Evolutionary conservation across 92 coral and sea anemone genomes (phyloP).

Genomic region (Muricea muricata): DNA sequence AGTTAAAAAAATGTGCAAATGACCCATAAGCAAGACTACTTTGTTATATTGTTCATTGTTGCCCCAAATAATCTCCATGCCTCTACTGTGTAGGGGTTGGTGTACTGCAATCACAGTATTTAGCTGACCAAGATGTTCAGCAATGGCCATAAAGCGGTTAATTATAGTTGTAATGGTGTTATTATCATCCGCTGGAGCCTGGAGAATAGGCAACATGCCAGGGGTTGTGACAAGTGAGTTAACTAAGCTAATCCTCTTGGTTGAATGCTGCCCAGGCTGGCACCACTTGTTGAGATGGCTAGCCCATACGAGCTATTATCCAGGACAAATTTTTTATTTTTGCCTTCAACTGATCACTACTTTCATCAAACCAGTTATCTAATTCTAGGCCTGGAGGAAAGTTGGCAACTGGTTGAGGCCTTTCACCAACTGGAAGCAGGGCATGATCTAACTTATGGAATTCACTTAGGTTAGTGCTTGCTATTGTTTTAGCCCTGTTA

Average conservation of each 20-base stretch:
- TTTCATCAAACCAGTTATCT: conserved; percentile 28
- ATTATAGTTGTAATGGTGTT: conserved; percentile 19
- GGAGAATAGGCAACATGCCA: conserved; percentile 40
- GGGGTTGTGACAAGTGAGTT: conserved; percentile 28
- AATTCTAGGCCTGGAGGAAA: conserved; percentile 9
- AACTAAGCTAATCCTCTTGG: conserved; percentile 11
- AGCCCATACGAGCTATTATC: conserved; percentile 16
- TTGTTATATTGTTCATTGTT: neutral
- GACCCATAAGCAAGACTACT: conserved; percentile 21
- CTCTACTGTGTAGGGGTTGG: conserved; percentile 8
- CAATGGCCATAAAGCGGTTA: conserved; percentile 31
- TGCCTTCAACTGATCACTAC: conserved; percentile 4
- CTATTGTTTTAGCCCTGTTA: conserved; percentile 30
- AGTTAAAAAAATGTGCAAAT: conserved; percentile 8
- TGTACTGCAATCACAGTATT: conserved; percentile 7
- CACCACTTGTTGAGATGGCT: conserved; percentile 2
- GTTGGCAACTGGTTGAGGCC: conserved; percentile 17
- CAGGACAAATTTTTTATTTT: conserved; percentile 23
- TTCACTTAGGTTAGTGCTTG: neutral
- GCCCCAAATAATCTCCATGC: conserved; percentile 4
- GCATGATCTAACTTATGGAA: conserved; percentile 39
- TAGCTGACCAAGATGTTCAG: conserved; percentile 35
- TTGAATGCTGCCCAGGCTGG: conserved; percentile 42
- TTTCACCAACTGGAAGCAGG: conserved; percentile 14
- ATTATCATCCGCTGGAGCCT: conserved; percentile 44